A percentile compares a stretch with the other conserved stretches of the same genome.
Conservation (phyloP, 2,888 invertebrate species). For the Apotomis betuletana region DNA sequence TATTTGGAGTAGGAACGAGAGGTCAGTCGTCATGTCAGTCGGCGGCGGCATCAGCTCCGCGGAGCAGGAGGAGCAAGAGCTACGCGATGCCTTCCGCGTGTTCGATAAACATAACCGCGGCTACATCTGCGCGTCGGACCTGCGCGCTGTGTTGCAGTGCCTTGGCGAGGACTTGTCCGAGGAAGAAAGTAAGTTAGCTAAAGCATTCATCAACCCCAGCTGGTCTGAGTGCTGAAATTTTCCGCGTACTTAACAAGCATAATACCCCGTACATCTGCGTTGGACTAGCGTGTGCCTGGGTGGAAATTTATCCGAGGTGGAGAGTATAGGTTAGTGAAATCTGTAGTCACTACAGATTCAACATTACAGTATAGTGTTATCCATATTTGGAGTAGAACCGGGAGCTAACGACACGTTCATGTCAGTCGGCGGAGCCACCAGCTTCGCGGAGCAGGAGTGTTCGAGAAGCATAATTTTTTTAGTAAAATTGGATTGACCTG, state of each 20-base stretch:
- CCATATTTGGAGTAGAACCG: too few species aligned
- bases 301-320: conserved; percentile 94
- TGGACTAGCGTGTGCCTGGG: conserved; percentile 88
- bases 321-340: conserved; percentile 76
- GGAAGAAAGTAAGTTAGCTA: conserved; percentile 88
- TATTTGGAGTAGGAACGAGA: too few species aligned
- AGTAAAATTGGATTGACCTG: too few species aligned
- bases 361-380: too few species aligned
- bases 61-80: conserved; percentile 92
- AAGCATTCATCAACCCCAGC: conserved; percentile 84
- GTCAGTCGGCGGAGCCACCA: too few species aligned
- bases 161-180: conserved; percentile 94
- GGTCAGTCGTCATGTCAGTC: too few species aligned
- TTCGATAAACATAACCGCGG: conserved; percentile 97
- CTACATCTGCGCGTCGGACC: conserved; percentile 94
- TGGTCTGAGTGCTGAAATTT: conserved; percentile 85
- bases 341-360: too few species aligned
- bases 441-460: too few species aligned
- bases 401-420: too few species aligned
- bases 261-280: conserved; percentile 94
- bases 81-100: conserved; percentile 93
- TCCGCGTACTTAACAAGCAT: conserved; percentile 95
- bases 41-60: conserved; percentile 86
- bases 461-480: too few species aligned
- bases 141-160: conserved; percentile 93